These are phyloP conservation scores for Corella eumyota DNA, from an alignment of 23 tunicate genomes.

Conservation along the genomic window DNA sequence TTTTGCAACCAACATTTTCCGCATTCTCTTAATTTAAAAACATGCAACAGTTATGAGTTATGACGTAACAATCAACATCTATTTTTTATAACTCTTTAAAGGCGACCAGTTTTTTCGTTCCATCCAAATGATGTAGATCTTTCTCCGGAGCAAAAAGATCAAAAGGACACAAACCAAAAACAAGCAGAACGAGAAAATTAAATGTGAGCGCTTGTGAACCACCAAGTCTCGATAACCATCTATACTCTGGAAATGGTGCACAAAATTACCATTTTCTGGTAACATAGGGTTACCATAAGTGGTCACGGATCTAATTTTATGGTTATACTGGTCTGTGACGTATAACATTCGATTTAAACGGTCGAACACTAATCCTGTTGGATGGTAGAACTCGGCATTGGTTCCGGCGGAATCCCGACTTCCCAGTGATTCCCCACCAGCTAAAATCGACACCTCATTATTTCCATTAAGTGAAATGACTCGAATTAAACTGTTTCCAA, in stretches of 20 bases:
- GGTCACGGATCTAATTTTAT: slow-evolving; percentile 25
- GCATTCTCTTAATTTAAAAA: too few relatives aligned
- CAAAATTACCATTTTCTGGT: not conserved
- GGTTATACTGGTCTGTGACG: slow-evolving; percentile 50
- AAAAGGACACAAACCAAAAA: too few relatives aligned
- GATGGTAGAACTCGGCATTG: slow-evolving; percentile 40
- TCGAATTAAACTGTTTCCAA: slow-evolving; percentile 38
- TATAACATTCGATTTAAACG: slow-evolving; percentile 12
- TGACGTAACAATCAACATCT: too few relatives aligned
- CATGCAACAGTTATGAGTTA: too few relatives aligned
- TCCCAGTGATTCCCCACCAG: slow-evolving; percentile 20
- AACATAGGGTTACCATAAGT: slow-evolving; percentile 6
- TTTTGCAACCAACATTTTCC: too few relatives aligned
- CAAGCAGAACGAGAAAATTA: too few relatives aligned
- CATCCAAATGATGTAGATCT: too few relatives aligned
- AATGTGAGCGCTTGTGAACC: slow-evolving; percentile 33
- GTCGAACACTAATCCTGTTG: slow-evolving; percentile 20
- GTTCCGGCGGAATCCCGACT: slow-evolving; percentile 27
- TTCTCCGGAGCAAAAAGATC: too few relatives aligned
- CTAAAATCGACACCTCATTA: slow-evolving; percentile 9
- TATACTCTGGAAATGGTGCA: slow-evolving; percentile 12
- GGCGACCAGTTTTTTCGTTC: too few relatives aligned
- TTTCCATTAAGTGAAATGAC: slow-evolving; percentile 7
- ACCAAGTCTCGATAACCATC: slow-evolving; percentile 35
- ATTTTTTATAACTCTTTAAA: too few relatives aligned